phyloP scores from a whole-genome alignment of 2,113 vertebrate genomes.

The Peucedramus taeniatus region DNA sequence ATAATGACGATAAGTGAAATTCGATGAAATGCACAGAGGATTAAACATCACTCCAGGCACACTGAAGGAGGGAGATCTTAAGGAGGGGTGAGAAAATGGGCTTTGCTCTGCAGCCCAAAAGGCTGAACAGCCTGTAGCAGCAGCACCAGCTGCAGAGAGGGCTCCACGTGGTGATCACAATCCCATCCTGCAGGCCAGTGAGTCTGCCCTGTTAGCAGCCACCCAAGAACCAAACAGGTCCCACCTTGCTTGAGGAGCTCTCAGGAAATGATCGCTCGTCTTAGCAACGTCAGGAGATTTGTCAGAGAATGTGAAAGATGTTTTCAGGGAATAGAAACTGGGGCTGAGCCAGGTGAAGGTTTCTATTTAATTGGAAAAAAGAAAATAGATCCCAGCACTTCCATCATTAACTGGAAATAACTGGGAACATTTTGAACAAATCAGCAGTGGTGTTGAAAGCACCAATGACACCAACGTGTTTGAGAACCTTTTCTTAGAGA shows the following conservation, averaged over 20 bases:
- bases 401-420: conserved; percentile 14
- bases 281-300: conserved; percentile 30
- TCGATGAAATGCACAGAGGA: conserved; percentile 32
- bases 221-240: background rate
- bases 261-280: conserved; percentile 8
- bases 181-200: background rate
- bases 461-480: background rate
- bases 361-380: background rate
- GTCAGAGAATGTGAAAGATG: conserved; percentile 27
- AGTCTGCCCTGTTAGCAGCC: background rate
- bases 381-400: background rate
- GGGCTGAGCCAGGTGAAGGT: conserved; percentile 34
- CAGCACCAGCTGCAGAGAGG: background rate
- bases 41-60: conserved; percentile 53
- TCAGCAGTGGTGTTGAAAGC: background rate
- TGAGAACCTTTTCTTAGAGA: background rate
- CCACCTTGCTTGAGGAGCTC: background rate
- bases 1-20: conserved; percentile 57
- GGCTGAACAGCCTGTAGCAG: background rate
- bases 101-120: background rate
- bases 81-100: background rate
- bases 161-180: background rate
- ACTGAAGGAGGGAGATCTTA: background rate
- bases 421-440: background rate
- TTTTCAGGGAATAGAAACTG: conserved; percentile 42